Evolutionary conservation across 2,113 vertebrate genomes (phyloP).

Genomic region (Oxyruncus cristatus): DNA sequence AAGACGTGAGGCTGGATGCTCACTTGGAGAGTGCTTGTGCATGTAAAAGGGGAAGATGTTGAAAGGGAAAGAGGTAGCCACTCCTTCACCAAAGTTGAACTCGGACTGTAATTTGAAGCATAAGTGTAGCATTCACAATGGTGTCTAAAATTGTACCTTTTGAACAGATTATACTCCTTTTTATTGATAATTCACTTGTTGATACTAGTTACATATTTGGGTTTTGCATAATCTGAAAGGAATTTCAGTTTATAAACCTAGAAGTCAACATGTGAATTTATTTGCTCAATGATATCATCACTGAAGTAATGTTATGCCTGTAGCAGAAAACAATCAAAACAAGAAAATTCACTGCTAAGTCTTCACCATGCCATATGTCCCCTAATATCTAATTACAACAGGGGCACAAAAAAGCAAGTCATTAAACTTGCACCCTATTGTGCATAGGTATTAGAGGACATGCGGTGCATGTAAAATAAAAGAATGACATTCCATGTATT

Average conservation of each 20-base stretch:
- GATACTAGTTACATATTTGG: constrained; percentile 17
- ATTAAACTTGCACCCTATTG: constrained; percentile 78
- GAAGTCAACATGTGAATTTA: constrained; percentile 67
- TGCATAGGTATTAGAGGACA: constrained; percentile 75
- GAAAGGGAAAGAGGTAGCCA: background rate
- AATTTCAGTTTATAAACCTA: constrained; percentile 53
- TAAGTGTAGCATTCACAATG: background rate
- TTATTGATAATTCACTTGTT: background rate
- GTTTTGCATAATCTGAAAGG: constrained; percentile 45
- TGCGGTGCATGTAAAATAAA: constrained; percentile 73
- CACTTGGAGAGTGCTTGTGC: background rate
- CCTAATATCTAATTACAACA: constrained; percentile 78
- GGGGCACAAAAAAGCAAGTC: constrained; percentile 73
- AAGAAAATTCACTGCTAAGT: constrained; percentile 74
- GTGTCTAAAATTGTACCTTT: background rate
- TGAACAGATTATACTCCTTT: background rate
- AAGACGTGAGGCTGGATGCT: background rate
- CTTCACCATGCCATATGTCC: constrained; percentile 75
- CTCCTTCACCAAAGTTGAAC: background rate
- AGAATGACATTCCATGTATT: constrained; percentile 64
- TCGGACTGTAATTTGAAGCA: background rate
- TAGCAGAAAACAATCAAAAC: constrained; percentile 74
- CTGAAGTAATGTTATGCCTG: constrained; percentile 66
- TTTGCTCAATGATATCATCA: constrained; percentile 58
- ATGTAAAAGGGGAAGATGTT: background rate